Base-by-base conservation (phyloP, 2,888 invertebrate species). In the Caenorhabditis sp. region DNA sequence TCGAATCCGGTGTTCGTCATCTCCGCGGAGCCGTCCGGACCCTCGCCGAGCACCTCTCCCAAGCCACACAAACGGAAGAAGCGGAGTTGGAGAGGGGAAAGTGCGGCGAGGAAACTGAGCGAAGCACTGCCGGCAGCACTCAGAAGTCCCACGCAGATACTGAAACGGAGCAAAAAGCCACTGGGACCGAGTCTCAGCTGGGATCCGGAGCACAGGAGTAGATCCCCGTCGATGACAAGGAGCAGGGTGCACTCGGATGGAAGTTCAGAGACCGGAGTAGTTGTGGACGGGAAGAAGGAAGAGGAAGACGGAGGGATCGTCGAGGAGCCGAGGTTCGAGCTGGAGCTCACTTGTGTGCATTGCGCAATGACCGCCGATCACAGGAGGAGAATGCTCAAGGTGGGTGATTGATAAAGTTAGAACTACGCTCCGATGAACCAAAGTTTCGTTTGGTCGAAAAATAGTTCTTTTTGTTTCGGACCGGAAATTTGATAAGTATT, bases 181-280 rank as follows among this genome's bases (percentile, higher is more conserved):
- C 70, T 87, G 26, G 85, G 87, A 13, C 87, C 87, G 24, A 79
- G 79, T 45, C 74, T 87, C n/a, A 85, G 85, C 39, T 87, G 87
- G 86, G 87, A 87, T 70, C 86, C 86, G 9, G 85, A 86, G 55
- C 84, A 83, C 37, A 63, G 85, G 68, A 76, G 72, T 37, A 45
- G 78, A 13, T 66, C 65, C 17, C 71, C 77, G 17, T 77, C 75
- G 11, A 70, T 63, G 59, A 65, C 78, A 22, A 63, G 79, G 20
- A 78, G 78, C 58, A 45, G 81, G 13, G 75, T 78, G 24, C 82
- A 82, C 55, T 82, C 82, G 22, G 82, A 82, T 58, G 82, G 82
- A 9, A 75, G 78, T 26, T 58, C 61, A 6, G 78, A 78, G 35
- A 76, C 62, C 22, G 65, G 71, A n/a, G 66, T 48, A 13, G 55